Base-by-base conservation (phyloP, 2,888 invertebrate species). In the Noctua fimbriata region DNA sequence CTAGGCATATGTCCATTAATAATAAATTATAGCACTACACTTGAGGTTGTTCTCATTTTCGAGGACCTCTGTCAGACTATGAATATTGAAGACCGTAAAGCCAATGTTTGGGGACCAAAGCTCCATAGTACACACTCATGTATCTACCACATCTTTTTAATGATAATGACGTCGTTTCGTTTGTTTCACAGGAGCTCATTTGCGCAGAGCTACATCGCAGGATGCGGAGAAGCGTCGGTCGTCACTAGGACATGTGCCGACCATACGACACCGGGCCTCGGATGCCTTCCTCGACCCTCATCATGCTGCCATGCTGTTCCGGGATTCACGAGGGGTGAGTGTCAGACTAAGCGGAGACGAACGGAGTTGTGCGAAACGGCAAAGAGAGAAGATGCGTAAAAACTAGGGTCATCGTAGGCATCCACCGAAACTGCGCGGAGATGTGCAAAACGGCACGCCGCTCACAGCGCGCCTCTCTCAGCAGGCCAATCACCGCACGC, bases 281-380 rank as follows among this genome's bases (percentile, higher is more conserved):
- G 99, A 99, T 93, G 98, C 98, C 75, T 98, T 97, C 89, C 95
- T 99, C 87, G 99, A 99, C 96, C 99, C 99, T 32, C 97, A 98
- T 90, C 99, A 99, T 95, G 98, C 99, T 74, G 99, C 99, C 90
- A 99, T 99, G 91, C 97, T 99, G 85, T 99, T 99, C 95, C 97
- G 99, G 90, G 99, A 99, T 95, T 98, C 99, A n/a, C 97, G 99
- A 97, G 99, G 99, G 97, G 99, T 99, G 95, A 98, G 98, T 97
- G 16, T 69, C 21, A n/a, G n/a, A 44, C 9, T 63, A 32, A 52
- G 21, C 49, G 52, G 21, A 52, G 9, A 52, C 9, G 52, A 21
- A 21, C 21, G 21, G 21, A 21, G 21, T 21, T 21, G 18, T 18
- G 21, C 6, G 12, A 12, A 44, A 44, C 44, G 44, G 44, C 12